Conservation (phyloP, 2,797 vertebrate genomes). For the Hyperoplus lanceolatus region DNA sequence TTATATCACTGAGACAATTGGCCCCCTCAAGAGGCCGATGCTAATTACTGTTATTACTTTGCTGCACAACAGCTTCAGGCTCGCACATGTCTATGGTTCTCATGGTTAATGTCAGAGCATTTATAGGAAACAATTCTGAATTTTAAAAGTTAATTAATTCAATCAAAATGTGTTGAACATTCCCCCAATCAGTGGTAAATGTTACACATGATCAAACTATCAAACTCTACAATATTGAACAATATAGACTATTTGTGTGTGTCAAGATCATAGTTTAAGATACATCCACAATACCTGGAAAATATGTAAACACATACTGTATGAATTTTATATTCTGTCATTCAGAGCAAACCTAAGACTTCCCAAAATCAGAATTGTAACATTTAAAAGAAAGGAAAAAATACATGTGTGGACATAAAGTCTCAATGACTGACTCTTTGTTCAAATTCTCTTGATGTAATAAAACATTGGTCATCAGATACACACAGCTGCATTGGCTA, state of each 20-base stretch:
- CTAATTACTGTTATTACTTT: constrained; percentile 78
- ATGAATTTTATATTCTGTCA: background rate
- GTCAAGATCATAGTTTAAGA: background rate
- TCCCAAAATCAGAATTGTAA: background rate
- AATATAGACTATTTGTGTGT: background rate
- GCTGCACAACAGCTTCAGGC: constrained; percentile 55
- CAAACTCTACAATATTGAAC: background rate
- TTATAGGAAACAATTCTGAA: constrained; percentile 15
- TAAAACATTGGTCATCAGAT: constrained; percentile 2
- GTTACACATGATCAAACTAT: no score
- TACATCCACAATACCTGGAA: background rate
- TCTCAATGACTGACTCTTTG: background rate
- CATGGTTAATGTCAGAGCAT: constrained; percentile 36
- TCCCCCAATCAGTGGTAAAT: background rate
- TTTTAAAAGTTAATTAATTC: constrained; percentile 12
- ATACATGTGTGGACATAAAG: background rate
- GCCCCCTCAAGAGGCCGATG: constrained; percentile 62
- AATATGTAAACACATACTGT: background rate
- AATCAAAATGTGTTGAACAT: background rate
- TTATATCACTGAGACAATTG: constrained; percentile 73
- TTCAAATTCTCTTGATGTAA: constrained; percentile 5
- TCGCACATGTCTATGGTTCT: constrained; percentile 32
- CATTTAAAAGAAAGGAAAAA: background rate
- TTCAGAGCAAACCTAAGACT: background rate
- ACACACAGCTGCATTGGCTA: background rate